Evolutionary conservation across 2,113 vertebrate genomes (phyloP).

Genomic region (Pteruthius melanotis): DNA sequence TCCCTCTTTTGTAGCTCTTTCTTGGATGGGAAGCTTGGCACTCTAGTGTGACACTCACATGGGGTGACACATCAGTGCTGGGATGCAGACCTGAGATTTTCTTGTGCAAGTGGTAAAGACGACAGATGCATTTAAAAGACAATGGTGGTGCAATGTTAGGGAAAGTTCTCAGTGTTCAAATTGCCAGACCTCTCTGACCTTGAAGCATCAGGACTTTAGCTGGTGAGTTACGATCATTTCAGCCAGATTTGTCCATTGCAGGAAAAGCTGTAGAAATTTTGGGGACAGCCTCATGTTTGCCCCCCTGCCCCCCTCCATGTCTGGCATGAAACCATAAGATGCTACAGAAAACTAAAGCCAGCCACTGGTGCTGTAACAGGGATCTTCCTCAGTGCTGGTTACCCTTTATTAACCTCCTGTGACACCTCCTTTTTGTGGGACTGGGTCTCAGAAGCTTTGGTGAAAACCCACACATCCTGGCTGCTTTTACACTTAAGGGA

Average conservation of each 20-base stretch:
- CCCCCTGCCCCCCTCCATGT: background rate
- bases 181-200: background rate
- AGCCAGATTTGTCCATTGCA: background rate
- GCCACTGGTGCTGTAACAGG: background rate
- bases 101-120: background rate
- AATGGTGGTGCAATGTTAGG: background rate
- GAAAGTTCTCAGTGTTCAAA: background rate
- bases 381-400: background rate
- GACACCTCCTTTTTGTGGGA: background rate
- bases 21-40: background rate
- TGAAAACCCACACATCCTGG: background rate
- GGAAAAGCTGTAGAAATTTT: background rate
- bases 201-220: background rate
- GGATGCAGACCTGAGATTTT: background rate
- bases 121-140: background rate
- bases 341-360: background rate
- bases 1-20: background rate
- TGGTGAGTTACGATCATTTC: background rate
- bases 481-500: constrained; percentile 17
- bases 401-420: background rate
- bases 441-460: background rate
- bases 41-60: background rate
- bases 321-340: background rate
- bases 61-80: background rate
- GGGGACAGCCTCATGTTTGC: background rate